Conservation (phyloP, 2,888 invertebrate species). For the Siphonodentalium dalli region DNA sequence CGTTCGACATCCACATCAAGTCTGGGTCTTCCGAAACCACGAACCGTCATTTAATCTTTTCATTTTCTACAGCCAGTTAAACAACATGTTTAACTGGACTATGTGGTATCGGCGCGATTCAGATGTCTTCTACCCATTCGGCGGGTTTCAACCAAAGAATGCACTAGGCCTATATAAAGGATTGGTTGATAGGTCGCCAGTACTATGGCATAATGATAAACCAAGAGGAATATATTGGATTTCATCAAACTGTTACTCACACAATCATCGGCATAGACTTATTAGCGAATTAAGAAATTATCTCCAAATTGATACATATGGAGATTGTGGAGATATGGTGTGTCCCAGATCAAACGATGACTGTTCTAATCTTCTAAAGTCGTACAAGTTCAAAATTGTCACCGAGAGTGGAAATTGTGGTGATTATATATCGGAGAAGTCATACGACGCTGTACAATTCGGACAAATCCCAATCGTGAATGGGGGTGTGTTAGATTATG, state of each 20-base stretch:
- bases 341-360: conserved; percentile 15
- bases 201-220: too few species aligned
- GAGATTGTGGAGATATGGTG: conserved; percentile 34
- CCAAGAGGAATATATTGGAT: neutral
- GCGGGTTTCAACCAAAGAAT: conserved; percentile 19
- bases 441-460: conserved; percentile 35
- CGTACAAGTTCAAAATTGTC: conserved; percentile 45
- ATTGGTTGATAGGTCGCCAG: too few species aligned
- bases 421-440: conserved; percentile 50
- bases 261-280: conserved; percentile 24
- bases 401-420: conserved; percentile 45
- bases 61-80: conserved; percentile 29
- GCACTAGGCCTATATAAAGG: too few species aligned
- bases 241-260: conserved; percentile 33
- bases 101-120: conserved; percentile 42
- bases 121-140: conserved; percentile 37
- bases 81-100: conserved; percentile 48
- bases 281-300: conserved; percentile 24
- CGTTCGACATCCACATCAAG: conserved; percentile 34
- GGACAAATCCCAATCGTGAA: conserved; percentile 45
- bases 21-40: conserved; percentile 43
- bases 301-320: conserved; percentile 37
- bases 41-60: conserved; percentile 43
- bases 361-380: conserved; percentile 25
- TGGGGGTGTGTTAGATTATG: conserved; percentile 30